Evolutionary conservation across 2,888 invertebrate genomes (phyloP).

Genomic region (Eudasyphora cyanicolor): DNA sequence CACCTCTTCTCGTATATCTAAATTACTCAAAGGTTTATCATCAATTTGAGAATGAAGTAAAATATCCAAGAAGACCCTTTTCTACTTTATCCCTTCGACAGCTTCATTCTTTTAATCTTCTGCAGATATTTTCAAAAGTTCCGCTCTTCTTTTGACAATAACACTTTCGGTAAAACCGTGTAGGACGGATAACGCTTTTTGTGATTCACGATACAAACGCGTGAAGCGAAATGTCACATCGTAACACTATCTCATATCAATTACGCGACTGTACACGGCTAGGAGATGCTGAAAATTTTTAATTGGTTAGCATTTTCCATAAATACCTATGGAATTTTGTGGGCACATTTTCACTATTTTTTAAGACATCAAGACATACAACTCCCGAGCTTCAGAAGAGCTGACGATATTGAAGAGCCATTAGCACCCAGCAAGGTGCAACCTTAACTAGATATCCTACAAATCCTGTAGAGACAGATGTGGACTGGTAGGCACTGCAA

Average conservation of each 20-base stretch:
- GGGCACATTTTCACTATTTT: no score
- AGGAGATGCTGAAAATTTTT: constrained; percentile 61
- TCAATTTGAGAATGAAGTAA: constrained; percentile 82
- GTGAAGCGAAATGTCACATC: constrained; percentile 78
- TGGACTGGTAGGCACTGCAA: no score
- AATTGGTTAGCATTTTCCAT: no score
- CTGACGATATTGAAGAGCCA: no score
- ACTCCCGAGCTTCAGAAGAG: no score
- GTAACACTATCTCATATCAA: constrained; percentile 61
- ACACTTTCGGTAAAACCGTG: constrained; percentile 81
- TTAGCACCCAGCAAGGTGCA: no score
- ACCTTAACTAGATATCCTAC: no score
- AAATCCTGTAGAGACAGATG: no score
- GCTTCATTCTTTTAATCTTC: not conserved
- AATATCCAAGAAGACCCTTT: constrained; percentile 80
- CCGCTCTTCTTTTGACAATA: constrained; percentile 76
- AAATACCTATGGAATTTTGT: no score
- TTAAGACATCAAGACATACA: no score
- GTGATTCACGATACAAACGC: constrained; percentile 81
- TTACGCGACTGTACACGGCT: constrained; percentile 66
- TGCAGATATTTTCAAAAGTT: not conserved
- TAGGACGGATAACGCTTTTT: constrained; percentile 77
- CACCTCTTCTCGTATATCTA: constrained; percentile 83
- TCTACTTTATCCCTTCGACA: not conserved
- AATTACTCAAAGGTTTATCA: constrained; percentile 81